Conservation (phyloP, 2,113 vertebrate species). For the Macquaria ambigua region DNA sequence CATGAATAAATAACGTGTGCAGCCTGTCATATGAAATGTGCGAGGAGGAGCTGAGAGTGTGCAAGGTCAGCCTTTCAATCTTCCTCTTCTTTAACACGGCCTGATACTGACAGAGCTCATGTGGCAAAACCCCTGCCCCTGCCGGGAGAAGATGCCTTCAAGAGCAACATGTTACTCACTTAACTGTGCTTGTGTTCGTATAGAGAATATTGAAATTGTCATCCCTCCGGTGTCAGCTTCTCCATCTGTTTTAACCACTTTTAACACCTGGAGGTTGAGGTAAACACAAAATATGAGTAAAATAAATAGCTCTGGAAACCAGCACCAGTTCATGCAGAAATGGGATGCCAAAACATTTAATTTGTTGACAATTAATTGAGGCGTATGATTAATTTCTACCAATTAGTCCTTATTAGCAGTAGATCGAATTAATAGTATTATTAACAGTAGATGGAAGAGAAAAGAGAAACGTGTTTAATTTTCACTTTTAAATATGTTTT, state of each 20-base stretch:
- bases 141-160: constrained; percentile 1
- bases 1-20: constrained; percentile 74
- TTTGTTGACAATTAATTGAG: neutral
- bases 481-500: neutral
- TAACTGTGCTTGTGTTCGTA: constrained; percentile 16
- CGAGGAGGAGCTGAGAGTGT: constrained; percentile 45
- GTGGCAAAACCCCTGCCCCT: neutral
- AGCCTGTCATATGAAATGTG: constrained; percentile 67
- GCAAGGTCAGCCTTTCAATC: constrained; percentile 70
- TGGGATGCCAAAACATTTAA: neutral
- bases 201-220: neutral
- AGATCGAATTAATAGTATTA: too few relatives aligned
- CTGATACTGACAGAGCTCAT: constrained; percentile 4
- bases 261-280: neutral
- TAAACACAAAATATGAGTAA: neutral
- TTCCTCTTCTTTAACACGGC: constrained; percentile 33
- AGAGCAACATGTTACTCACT: constrained; percentile 9
- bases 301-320: neutral
- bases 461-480: neutral
- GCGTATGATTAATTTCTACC: neutral
- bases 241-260: neutral
- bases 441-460: neutral
- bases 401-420: too few relatives aligned
- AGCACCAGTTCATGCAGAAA: neutral
- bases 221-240: neutral